These are phyloP conservation scores for Marcusenius ussheri DNA, from an alignment of 2,113 vertebrate genomes.

Conservation along the genomic window DNA sequence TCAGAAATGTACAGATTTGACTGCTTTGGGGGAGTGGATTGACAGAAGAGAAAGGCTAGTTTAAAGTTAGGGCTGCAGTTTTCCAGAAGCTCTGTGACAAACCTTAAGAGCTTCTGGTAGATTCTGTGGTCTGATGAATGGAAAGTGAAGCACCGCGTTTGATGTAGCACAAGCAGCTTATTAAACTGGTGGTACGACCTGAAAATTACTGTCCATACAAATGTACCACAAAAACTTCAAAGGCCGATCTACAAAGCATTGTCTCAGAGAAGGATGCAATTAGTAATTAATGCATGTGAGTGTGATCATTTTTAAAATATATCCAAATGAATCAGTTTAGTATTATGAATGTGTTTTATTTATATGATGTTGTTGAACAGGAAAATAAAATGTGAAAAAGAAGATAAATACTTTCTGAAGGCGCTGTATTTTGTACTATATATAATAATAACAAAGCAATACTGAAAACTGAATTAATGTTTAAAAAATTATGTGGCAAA, in stretches of 20 bases:
- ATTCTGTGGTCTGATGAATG: not conserved
- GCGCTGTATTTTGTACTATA: not conserved
- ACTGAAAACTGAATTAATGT: not conserved
- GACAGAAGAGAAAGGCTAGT: not conserved
- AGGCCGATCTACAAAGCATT: not conserved
- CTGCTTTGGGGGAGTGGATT: not conserved
- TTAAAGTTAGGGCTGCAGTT: not conserved
- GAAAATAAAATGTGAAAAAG: not conserved
- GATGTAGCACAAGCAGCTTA: not conserved
- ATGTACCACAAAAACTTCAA: not conserved
- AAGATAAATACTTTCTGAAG: not conserved
- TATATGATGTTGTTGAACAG: not conserved
- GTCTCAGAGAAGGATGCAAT: not conserved
- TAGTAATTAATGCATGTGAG: not conserved
- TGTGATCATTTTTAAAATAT: not conserved
- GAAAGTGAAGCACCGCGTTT: not conserved
- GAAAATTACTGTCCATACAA: not conserved
- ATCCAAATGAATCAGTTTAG: not conserved
- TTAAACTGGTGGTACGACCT: not conserved
- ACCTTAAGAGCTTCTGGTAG: not conserved
- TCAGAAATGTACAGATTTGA: not conserved
- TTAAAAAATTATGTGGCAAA: not conserved
- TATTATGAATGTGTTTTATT: not conserved
- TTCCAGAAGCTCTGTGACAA: not conserved
- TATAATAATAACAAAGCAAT: not conserved